Percentiles rank a stretch among this genome's conserved stretches.
Conservation (phyloP, 53 echinoderm and acorn worm species). For the Arbacia lixula region DNA sequence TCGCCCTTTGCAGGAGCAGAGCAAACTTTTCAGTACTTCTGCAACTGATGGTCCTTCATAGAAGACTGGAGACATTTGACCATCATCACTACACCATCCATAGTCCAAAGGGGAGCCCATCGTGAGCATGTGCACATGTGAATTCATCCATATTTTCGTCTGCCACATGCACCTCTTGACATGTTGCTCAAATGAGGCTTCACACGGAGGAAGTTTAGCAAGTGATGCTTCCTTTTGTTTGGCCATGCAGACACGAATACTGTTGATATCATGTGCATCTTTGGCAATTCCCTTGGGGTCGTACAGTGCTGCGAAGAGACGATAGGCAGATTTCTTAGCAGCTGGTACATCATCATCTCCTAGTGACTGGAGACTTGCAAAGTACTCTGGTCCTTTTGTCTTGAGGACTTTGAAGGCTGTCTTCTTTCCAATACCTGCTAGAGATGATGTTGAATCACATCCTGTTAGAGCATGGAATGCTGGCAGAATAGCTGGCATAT, state of each 20-base stretch:
- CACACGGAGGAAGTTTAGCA: slow-evolving; percentile 14
- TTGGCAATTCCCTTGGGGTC: slow-evolving; percentile 1
- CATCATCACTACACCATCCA: slow-evolving; percentile 16
- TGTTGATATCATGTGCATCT: background rate
- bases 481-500: slow-evolving; percentile 26
- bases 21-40: slow-evolving; percentile 20
- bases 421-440: slow-evolving; percentile 49
- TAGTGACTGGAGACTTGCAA: slow-evolving; percentile 10
- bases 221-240: background rate
- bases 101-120: slow-evolving; percentile 34
- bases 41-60: slow-evolving; percentile 31
- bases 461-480: slow-evolving; percentile 49
- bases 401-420: slow-evolving; percentile 9
- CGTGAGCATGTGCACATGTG: background rate
- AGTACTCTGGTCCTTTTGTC: slow-evolving; percentile 16
- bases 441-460: slow-evolving; percentile 41
- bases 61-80: slow-evolving; percentile 6
- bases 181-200: slow-evolving; percentile 31
- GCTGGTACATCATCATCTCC: background rate
- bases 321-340: background rate
- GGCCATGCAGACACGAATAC: background rate
- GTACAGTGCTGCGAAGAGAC: slow-evolving; percentile 13
- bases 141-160: slow-evolving; percentile 37
- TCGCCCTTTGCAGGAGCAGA: slow-evolving; percentile 29
- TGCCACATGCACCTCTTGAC: slow-evolving; percentile 49